Evolutionary conservation across 2,113 vertebrate genomes (phyloP), one percentile per base, ranked within the genome.

Genomic region (Oryzias javanicus): DNA sequence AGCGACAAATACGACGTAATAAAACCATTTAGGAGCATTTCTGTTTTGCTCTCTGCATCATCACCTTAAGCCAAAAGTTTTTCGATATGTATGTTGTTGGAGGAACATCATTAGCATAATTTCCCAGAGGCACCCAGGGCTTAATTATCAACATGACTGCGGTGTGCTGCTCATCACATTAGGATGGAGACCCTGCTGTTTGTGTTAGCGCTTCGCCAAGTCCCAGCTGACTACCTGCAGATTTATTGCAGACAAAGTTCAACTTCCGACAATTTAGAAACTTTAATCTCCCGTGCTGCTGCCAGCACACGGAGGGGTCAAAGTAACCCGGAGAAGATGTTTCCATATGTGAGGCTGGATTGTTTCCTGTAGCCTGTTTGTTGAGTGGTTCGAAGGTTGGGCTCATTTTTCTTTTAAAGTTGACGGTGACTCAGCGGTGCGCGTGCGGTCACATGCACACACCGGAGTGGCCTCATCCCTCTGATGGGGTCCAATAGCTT

Each of bases 121-220:
- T 89, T 90, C 87, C 88, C 87, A 81, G 74, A 83, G 88, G 87
- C 63, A 4, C 74, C 51, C 61, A 56, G 81, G 77, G 86, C 82
- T 82, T 86, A 88, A 88, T 89, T 82, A 86, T 88, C 84, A 85
- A 68, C 76, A 79, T 60, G 74, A 69, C 82, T 81, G 74, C 79
- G 72, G 74, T 80, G 72, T 80, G 78, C 69, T 77, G 72, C 84
- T 86, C 81, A 80, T 85, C 85, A 74, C 85, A 81, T 88, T 84
- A 84, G 79, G 70, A 82, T 49, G 59, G 78, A 56, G 72, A 82
- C 79, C 88, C 84, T 78, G 81, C 82, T 83, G 81, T 70, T 78
- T 60, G 16, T 44, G 74, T 72, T 65, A 74, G 64, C 57, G 70
- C 77, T 62, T 55, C 35, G 4, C 58, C 72, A 52, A 68, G 60